A percentile compares a stretch with the other conserved stretches of the same genome.
Evolutionary conservation across 2,113 vertebrate genomes (phyloP).

Genomic region (Phylloscopus trochilus): DNA sequence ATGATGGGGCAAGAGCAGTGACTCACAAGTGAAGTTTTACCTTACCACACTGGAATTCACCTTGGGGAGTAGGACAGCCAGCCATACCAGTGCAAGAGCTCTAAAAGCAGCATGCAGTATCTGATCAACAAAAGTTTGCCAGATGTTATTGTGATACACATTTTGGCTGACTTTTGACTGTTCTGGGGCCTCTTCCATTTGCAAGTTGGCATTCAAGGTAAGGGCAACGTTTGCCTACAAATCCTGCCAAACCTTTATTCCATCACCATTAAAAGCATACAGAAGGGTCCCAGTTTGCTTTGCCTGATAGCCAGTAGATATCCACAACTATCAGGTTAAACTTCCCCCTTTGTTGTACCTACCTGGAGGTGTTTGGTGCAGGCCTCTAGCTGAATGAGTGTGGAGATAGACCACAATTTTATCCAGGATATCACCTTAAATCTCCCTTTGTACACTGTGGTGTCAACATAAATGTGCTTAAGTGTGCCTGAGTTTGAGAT

Average conservation of each 20-base stretch:
- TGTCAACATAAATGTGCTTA: background rate
- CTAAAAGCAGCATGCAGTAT: background rate
- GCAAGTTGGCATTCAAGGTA: background rate
- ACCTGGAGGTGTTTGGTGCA: background rate
- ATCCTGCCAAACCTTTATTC: background rate
- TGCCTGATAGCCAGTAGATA: background rate
- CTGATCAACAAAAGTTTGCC: background rate
- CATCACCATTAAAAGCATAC: background rate
- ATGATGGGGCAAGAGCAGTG: background rate
- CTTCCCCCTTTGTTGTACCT: background rate
- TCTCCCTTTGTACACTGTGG: background rate
- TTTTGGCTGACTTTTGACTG: background rate
- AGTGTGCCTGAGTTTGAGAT: background rate
- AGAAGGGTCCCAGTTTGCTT: background rate
- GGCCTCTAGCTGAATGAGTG: background rate
- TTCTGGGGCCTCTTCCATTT: background rate
- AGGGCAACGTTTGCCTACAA: background rate
- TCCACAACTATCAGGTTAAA: background rate
- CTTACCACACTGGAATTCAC: background rate
- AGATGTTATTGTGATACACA: background rate
- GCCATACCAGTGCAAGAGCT: background rate
- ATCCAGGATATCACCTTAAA: background rate
- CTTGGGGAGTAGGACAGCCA: rapidly evolving
- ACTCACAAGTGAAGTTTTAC: background rate
- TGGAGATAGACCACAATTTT: background rate